Conservation (phyloP, 2,888 invertebrate genomes). For the Brenthis hecate region DNA sequence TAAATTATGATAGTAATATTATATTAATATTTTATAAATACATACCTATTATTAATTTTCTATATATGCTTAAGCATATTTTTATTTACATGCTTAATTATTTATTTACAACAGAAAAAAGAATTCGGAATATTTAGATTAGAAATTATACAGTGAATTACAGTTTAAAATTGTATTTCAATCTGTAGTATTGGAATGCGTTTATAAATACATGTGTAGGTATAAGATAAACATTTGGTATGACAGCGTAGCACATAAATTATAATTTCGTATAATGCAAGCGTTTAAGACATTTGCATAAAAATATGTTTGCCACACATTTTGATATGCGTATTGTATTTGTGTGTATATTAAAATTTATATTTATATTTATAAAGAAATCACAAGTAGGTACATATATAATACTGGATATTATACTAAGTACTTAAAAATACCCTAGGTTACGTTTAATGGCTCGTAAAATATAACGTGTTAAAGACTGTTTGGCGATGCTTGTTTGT, state of each 20-base stretch:
- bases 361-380: too few relatives aligned
- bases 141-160: conserved; percentile 24
- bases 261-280: conserved; percentile 20
- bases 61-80: not conserved
- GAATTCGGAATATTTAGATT: conserved; percentile 27
- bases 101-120: conserved; percentile 16
- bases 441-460: conserved; percentile 48
- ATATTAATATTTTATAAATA: not conserved
- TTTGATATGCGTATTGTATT: not conserved
- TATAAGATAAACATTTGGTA: conserved; percentile 29
- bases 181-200: conserved; percentile 23
- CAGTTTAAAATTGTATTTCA: conserved; percentile 26
- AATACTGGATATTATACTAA: not conserved
- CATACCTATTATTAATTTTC: not conserved
- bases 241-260: conserved; percentile 23
- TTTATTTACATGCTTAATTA: not conserved
- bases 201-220: conserved; percentile 27
- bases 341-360: not conserved
- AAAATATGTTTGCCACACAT: conserved; percentile 8
- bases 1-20: conserved; percentile 20
- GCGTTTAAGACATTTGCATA: conserved; percentile 18
- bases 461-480: conserved; percentile 57
- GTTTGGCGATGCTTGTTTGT: conserved; percentile 54
- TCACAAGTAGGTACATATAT: not conserved
- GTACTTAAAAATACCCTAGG: not conserved